A percentile compares a stretch with the other conserved stretches of the same genome.
These are phyloP conservation scores for Pristiophorus japonicus DNA, from an alignment of 2,113 vertebrate species.

Conservation along the genomic window DNA sequence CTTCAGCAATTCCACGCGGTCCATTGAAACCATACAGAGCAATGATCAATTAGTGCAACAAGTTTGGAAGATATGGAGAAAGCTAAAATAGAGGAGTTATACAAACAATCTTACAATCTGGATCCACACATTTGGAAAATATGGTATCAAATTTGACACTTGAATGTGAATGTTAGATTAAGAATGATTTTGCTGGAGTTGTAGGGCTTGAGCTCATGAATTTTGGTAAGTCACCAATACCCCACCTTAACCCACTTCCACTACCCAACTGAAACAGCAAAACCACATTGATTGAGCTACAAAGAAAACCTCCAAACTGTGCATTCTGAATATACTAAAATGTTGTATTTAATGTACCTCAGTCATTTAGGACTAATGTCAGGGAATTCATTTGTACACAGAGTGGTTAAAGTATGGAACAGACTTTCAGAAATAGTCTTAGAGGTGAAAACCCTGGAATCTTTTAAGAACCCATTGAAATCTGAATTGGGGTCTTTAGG, in stretches of 20 bases:
- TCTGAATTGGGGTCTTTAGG: not conserved
- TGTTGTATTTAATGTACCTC: not conserved
- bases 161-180: not conserved
- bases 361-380: not conserved
- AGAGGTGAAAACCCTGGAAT: not conserved
- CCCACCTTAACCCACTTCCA: not conserved
- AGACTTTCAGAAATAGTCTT: not conserved
- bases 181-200: not conserved
- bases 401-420: not conserved
- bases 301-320: not conserved
- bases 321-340: not conserved
- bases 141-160: not conserved
- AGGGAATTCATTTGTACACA: not conserved
- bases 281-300: not conserved
- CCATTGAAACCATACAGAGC: not conserved
- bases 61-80: not conserved
- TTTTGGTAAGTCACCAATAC: not conserved
- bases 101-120: not conserved
- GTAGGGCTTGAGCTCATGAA: not conserved
- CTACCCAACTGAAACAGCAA: not conserved
- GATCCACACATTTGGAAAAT: not conserved
- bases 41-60: not conserved
- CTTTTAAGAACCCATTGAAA: not conserved
- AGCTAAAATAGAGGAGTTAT: not conserved
- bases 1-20: not conserved